These are phyloP conservation scores for Encarsia formosa DNA, from an alignment of 2,888 invertebrate species.

Conservation along the genomic window DNA sequence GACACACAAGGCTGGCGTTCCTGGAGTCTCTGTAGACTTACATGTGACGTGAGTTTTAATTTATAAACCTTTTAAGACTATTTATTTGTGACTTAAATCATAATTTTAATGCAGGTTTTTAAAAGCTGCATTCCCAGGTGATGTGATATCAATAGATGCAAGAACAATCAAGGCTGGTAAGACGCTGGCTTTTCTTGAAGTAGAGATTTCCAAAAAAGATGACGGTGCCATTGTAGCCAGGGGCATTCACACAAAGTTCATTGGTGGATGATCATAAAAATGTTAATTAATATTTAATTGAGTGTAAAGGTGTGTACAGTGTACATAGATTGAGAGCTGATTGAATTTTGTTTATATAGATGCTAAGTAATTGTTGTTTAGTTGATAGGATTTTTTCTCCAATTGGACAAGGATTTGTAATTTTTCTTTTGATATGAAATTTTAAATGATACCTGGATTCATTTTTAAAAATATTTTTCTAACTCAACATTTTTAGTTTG, in stretches of 20 bases:
- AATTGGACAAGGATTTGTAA: too few relatives aligned
- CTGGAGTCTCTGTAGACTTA: slow-evolving; percentile 80
- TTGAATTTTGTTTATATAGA: too few relatives aligned
- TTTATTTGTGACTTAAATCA: not conserved
- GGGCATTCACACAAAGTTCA: slow-evolving; percentile 80
- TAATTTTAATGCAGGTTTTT: slow-evolving; percentile 61
- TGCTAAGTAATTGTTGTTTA: too few relatives aligned
- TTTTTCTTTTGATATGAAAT: too few relatives aligned
- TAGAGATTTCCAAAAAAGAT: slow-evolving; percentile 72
- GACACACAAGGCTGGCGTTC: slow-evolving; percentile 59
- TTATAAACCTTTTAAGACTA: not conserved
- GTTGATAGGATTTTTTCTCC: too few relatives aligned
- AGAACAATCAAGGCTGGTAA: slow-evolving; percentile 72
- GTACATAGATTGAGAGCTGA: too few relatives aligned
- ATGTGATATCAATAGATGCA: slow-evolving; percentile 75
- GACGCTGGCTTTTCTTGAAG: slow-evolving; percentile 76
- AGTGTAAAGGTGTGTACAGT: not conserved
- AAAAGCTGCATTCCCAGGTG: slow-evolving; percentile 72
- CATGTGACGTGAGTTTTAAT: slow-evolving; percentile 65
- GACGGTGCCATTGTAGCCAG: slow-evolving; percentile 71
- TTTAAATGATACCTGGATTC: too few relatives aligned
- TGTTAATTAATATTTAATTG: slow-evolving; percentile 3
- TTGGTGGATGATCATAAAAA: slow-evolving; percentile 34
- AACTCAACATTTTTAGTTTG: too few relatives aligned
- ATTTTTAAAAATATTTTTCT: too few relatives aligned